Evolutionary conservation across 2,888 invertebrate genomes (phyloP).

Genomic region (Eilema sororculum): DNA sequence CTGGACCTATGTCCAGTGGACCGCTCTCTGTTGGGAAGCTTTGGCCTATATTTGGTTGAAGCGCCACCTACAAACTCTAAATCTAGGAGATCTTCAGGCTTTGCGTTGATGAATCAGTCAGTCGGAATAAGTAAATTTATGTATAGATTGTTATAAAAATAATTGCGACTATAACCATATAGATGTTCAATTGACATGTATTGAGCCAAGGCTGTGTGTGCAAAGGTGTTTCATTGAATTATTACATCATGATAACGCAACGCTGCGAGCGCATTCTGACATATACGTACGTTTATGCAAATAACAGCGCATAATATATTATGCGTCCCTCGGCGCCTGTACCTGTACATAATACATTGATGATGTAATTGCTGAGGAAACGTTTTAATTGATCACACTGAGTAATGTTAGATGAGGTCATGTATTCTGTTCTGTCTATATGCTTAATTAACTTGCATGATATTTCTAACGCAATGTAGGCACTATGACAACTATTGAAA

Average conservation of each 20-base stretch:
- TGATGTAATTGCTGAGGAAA: neutral
- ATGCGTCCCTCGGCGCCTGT: neutral
- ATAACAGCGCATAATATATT: neutral
- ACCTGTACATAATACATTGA: neutral
- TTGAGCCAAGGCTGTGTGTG: neutral
- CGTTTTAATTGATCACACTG: neutral
- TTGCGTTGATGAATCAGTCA: neutral
- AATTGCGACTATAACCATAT: neutral
- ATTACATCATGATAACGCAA: neutral
- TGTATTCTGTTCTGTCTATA: neutral
- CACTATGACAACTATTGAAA: neutral
- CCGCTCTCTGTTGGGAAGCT: no score
- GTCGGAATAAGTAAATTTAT: neutral
- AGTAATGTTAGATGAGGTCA: neutral
- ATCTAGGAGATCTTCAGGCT: neutral
- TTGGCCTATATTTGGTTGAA: no score
- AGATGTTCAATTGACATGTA: neutral
- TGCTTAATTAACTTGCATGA: no score
- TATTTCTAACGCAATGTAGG: neutral
- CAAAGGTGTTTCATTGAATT: neutral
- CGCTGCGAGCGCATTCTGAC: neutral
- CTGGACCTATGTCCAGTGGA: no score
- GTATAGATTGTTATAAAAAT: neutral
- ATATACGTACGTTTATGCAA: neutral
- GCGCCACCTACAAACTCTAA: neutral